Percentiles rank a stretch among this genome's conserved stretches.
Evolutionary conservation across 2,888 invertebrate species (phyloP).

Genomic region (Luperina nickerlii): DNA sequence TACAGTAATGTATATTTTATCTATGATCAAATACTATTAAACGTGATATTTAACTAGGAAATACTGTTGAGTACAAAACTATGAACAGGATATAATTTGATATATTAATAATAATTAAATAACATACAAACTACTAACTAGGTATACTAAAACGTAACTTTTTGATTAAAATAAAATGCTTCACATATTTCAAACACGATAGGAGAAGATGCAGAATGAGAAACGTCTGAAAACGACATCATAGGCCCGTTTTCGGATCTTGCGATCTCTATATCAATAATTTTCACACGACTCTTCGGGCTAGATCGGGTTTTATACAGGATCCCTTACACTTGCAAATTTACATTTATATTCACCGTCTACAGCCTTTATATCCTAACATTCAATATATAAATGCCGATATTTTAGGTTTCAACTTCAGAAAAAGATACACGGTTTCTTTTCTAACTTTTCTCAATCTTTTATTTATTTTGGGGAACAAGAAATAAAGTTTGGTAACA

Average conservation of each 20-base stretch:
- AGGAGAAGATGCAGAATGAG: conserved; percentile 33
- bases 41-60: conserved; percentile 8
- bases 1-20: neutral
- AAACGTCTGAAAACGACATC: conserved; percentile 45
- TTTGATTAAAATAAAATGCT: neutral
- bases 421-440: conserved; percentile 10
- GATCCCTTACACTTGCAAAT: conserved; percentile 53
- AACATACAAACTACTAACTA: neutral
- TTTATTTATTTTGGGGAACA: conserved; percentile 1
- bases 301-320: conserved; percentile 27
- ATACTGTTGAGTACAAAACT: neutral
- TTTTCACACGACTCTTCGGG: conserved; percentile 41
- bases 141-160: neutral
- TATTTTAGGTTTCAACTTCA: conserved; percentile 34
- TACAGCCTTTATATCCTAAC: conserved; percentile 47
- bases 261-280: conserved; percentile 57
- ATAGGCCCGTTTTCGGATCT: conserved; percentile 35
- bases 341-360: conserved; percentile 60
- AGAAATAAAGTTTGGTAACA: conserved; percentile 8
- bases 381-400: conserved; percentile 54
- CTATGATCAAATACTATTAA: neutral
- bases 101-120: neutral
- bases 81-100: neutral
- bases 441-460: conserved; percentile 5
- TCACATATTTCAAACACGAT: conserved; percentile 5